phyloP scores from a whole-genome alignment of 2,113 vertebrate species.

The Tupaia chinensis region DNA sequence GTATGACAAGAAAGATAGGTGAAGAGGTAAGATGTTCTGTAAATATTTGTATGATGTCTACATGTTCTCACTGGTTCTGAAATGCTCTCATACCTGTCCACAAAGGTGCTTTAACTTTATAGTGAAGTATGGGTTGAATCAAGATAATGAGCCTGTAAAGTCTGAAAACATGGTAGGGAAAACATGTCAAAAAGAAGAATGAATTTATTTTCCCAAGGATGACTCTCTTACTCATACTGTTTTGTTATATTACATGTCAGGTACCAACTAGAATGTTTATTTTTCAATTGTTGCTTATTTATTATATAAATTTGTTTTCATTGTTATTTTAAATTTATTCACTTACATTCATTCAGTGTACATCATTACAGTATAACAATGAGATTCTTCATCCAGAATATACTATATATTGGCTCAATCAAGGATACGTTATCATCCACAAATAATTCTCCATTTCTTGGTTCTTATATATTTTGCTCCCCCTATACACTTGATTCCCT shows the following conservation, averaged over 20 bases:
- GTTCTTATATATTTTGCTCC: too few relatives aligned
- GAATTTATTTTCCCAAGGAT: neutral
- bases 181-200: neutral
- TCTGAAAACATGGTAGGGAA: neutral
- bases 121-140: neutral
- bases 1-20: neutral
- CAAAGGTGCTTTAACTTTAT: neutral
- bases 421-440: too few relatives aligned
- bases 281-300: neutral
- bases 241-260: neutral
- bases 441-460: too few relatives aligned
- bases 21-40: neutral
- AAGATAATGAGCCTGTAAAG: neutral
- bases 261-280: neutral
- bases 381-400: too few relatives aligned
- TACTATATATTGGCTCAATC: too few relatives aligned
- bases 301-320: neutral
- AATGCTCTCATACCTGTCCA: neutral
- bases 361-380: too few relatives aligned
- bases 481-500: too few relatives aligned
- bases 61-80: neutral
- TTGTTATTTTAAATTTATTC: too few relatives aligned
- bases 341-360: too few relatives aligned
- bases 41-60: neutral
- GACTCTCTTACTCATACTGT: neutral